phyloP scores from a whole-genome alignment of 2,888 invertebrate species.

The Didymodactylos carnosus region DNA sequence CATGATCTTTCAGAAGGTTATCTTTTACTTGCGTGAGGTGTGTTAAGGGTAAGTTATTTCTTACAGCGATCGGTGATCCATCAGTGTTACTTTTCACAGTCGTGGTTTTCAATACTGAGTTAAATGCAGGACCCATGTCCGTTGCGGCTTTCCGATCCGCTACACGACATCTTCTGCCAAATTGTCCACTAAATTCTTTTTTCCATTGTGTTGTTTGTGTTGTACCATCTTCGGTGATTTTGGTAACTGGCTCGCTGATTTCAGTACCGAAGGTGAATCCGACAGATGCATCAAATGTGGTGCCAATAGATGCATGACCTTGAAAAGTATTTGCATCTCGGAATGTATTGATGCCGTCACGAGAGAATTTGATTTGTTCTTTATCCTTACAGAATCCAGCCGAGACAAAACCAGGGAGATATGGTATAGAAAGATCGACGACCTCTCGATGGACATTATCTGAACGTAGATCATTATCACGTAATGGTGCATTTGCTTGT shows the following conservation, averaged over 20 bases:
- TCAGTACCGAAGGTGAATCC: background rate
- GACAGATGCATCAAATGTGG: background rate
- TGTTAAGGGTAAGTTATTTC: background rate
- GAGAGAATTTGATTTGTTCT: background rate
- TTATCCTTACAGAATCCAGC: background rate
- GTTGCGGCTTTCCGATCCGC: background rate
- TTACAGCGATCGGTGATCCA: background rate
- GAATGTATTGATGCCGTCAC: background rate
- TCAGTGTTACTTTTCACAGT: background rate
- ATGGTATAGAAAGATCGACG: background rate
- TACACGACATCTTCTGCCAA: background rate
- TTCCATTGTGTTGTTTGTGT: background rate
- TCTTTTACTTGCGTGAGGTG: background rate
- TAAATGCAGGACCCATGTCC: background rate
- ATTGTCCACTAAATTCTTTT: background rate
- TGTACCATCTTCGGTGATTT: background rate
- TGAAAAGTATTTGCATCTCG: background rate
- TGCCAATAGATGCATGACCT: background rate
- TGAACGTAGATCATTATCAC: background rate
- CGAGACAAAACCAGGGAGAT: background rate
- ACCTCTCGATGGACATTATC: background rate
- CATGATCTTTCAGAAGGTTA: background rate
- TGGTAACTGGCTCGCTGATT: background rate
- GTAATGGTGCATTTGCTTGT: background rate
- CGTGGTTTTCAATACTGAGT: background rate